phyloP scores from a whole-genome alignment of 2,888 invertebrate genomes.

The Lithophane semibrunnea region DNA sequence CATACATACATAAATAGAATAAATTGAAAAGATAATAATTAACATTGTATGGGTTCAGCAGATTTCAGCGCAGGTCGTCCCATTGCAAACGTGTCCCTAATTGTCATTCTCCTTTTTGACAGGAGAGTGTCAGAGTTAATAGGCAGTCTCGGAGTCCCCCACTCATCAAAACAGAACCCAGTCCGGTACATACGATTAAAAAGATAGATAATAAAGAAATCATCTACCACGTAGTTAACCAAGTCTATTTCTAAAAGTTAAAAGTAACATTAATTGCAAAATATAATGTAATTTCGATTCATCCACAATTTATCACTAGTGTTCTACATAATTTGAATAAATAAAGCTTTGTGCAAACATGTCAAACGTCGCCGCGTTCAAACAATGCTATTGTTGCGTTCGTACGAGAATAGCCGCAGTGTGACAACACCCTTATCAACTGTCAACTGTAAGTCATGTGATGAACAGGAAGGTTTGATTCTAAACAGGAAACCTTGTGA shows the following conservation, averaged over 20 bases:
- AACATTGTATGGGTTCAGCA: neutral
- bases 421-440: conserved; percentile 70
- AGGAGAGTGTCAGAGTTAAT: neutral
- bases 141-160: no score
- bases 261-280: neutral
- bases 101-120: conserved; percentile 8
- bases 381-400: conserved; percentile 62
- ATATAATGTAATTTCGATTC: conserved; percentile 3
- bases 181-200: neutral
- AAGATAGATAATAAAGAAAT: neutral
- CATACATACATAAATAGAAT: neutral
- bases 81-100: neutral
- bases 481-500: conserved; percentile 29
- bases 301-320: conserved; percentile 37
- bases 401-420: conserved; percentile 63
- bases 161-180: neutral
- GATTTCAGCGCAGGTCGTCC: neutral
- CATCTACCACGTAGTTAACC: no score
- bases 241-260: neutral
- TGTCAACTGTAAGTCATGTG: conserved; percentile 55
- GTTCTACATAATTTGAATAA: conserved; percentile 58
- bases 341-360: conserved; percentile 66
- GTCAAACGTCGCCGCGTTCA: conserved; percentile 58
- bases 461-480: conserved; percentile 31
- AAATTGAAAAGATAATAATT: neutral